These are phyloP conservation scores for Nothocercus julius DNA, from an alignment of 2,113 vertebrate species.

Conservation along the genomic window DNA sequence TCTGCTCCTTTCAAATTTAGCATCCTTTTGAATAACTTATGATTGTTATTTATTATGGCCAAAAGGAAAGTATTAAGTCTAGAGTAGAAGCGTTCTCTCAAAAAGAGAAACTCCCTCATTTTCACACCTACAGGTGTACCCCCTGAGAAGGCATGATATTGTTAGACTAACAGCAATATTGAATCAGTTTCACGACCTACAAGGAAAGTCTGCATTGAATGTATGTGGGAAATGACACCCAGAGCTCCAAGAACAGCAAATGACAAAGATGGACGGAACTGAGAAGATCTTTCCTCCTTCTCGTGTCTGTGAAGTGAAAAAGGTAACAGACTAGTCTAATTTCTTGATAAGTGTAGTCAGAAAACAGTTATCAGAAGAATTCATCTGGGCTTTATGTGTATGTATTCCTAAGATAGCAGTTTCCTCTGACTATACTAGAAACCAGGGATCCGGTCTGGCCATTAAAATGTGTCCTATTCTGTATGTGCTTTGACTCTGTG, in stretches of 20 bases:
- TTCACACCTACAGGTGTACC: neutral
- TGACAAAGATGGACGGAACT: neutral
- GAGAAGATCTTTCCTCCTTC: neutral
- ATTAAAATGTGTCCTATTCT: constrained; percentile 22
- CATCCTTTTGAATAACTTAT: neutral
- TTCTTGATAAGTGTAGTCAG: neutral
- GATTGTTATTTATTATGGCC: neutral
- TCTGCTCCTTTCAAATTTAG: neutral
- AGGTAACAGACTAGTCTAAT: neutral
- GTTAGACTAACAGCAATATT: neutral
- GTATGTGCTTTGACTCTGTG: constrained; percentile 25
- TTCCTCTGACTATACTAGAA: neutral
- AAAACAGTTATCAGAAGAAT: neutral
- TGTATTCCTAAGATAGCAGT: neutral
- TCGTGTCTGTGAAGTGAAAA: neutral
- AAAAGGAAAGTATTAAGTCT: neutral
- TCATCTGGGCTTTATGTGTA: neutral
- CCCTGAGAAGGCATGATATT: neutral
- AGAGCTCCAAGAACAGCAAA: neutral
- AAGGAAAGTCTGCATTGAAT: neutral
- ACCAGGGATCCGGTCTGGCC: neutral
- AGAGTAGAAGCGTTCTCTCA: too few species aligned
- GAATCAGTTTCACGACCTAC: neutral
- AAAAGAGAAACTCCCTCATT: neutral
- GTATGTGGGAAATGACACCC: neutral